phyloP scores from a whole-genome alignment of 30 jellyfish, hydroid and myxozoan species.

The Chironex yamaguchii region DNA sequence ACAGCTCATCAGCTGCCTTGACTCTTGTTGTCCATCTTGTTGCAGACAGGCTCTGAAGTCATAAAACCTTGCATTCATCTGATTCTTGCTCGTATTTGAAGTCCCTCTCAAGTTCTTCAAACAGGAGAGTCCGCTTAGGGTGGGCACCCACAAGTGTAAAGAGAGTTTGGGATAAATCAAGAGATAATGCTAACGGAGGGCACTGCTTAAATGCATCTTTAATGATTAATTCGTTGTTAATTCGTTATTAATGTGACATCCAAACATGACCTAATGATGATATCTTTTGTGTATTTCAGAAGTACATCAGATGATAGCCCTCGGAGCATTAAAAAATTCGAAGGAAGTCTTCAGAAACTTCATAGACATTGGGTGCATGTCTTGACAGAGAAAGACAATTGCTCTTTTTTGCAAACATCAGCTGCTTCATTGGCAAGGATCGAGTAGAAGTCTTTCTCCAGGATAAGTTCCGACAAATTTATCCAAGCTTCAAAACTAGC shows the following conservation, averaged over 20 bases:
- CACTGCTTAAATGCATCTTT: slow-evolving; percentile 45
- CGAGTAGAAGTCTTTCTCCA: slow-evolving; percentile 18
- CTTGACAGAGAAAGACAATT: slow-evolving; percentile 61
- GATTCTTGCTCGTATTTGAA: slow-evolving; percentile 9
- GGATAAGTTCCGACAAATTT: slow-evolving; percentile 24
- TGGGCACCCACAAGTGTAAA: slow-evolving; percentile 53
- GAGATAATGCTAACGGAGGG: slow-evolving; percentile 7
- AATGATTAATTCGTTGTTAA: slow-evolving; percentile 38
- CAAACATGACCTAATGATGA: slow-evolving; percentile 41
- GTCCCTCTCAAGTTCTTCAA: slow-evolving; percentile 17
- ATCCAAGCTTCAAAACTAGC: slow-evolving; percentile 53
- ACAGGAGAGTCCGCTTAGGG: slow-evolving; percentile 52
- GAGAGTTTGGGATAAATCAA: slow-evolving; percentile 36
- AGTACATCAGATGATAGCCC: slow-evolving; percentile 72
- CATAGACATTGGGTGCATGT: slow-evolving; percentile 46
- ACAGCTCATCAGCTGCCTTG: slow-evolving; percentile 62
- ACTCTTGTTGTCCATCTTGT: slow-evolving; percentile 70
- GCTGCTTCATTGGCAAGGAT: slow-evolving; percentile 60
- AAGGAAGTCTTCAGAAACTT: slow-evolving; percentile 53
- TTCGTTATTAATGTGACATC: slow-evolving; percentile 38
- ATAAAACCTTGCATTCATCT: slow-evolving; percentile 40
- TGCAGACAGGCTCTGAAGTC: slow-evolving; percentile 62
- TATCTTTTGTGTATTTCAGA: slow-evolving; percentile 34
- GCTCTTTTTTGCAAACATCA: slow-evolving; percentile 62
- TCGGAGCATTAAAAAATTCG: slow-evolving; percentile 48